Conservation (phyloP, 2,113 vertebrate genomes). For the Proterorhinus semilunaris region DNA sequence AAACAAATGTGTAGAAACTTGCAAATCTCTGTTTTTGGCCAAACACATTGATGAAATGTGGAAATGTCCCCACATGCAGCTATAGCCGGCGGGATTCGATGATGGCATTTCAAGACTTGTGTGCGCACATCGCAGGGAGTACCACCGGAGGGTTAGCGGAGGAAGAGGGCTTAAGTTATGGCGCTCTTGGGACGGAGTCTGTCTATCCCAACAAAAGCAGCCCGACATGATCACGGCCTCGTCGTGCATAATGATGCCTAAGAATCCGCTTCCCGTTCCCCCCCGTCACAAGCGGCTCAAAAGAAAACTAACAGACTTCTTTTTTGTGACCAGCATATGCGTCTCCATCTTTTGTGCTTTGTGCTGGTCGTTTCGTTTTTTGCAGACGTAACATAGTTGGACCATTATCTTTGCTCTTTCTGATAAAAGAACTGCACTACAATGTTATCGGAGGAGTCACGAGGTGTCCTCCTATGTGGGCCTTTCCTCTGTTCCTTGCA, state of each 20-base stretch:
- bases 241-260: constrained; percentile 13
- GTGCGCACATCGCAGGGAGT: constrained; percentile 28
- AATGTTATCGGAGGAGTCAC: constrained; percentile 52
- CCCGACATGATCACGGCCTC: constrained; percentile 28
- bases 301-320: neutral
- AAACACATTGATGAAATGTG: neutral
- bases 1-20: constrained; percentile 19
- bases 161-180: constrained; percentile 9
- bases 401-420: constrained; percentile 47
- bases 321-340: constrained; percentile 21
- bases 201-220: constrained; percentile 32
- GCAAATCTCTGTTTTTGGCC: constrained; percentile 16
- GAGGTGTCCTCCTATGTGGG: constrained; percentile 21
- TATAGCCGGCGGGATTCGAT: constrained; percentile 35
- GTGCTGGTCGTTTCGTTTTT: constrained; percentile 13
- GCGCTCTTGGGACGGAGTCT: constrained; percentile 41
- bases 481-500: constrained; percentile 15
- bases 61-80: constrained; percentile 10
- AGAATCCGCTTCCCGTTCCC: constrained; percentile 7
- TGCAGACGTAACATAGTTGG: constrained; percentile 1
- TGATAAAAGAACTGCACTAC: constrained; percentile 27
- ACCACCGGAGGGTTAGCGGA: constrained; percentile 6
- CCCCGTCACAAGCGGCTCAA: constrained; percentile 7
- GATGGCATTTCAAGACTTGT: constrained; percentile 71
- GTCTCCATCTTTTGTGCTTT: constrained; percentile 33